These are phyloP conservation scores for Tenodera sinensis DNA, from an alignment of 2,888 invertebrate genomes.

Conservation along the genomic window DNA sequence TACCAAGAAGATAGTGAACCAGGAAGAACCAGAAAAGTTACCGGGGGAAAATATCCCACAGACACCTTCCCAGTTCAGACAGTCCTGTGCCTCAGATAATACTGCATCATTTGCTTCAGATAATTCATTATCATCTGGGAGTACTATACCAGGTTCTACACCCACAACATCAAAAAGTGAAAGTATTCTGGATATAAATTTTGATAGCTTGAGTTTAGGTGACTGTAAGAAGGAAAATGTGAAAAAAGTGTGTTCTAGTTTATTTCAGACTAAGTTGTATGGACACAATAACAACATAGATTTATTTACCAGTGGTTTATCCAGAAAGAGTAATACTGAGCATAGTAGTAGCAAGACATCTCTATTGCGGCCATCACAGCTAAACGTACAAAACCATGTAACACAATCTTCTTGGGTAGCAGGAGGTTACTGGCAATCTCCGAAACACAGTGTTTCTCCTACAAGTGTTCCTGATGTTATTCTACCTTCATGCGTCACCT, in stretches of 20 bases:
- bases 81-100: not conserved
- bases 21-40: not conserved
- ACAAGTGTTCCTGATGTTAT: constrained; percentile 25
- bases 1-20: not conserved
- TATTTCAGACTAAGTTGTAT: constrained; percentile 2
- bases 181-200: not conserved
- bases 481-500: not conserved
- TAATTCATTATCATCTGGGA: too few relatives aligned
- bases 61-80: not conserved
- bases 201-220: not conserved
- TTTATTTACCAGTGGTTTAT: not conserved
- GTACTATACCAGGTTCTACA: not conserved
- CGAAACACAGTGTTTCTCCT: constrained; percentile 42
- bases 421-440: constrained; percentile 63
- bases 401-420: constrained; percentile 62
- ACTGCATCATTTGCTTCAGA: not conserved
- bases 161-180: not conserved
- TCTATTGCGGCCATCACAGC: not conserved
- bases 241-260: not conserved
- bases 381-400: constrained; percentile 44
- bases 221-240: not conserved
- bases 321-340: not conserved
- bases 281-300: not conserved
- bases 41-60: not conserved
- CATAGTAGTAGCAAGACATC: not conserved